Conservation (phyloP, 2,797 vertebrate genomes). For the Sebastes matsubarae region DNA sequence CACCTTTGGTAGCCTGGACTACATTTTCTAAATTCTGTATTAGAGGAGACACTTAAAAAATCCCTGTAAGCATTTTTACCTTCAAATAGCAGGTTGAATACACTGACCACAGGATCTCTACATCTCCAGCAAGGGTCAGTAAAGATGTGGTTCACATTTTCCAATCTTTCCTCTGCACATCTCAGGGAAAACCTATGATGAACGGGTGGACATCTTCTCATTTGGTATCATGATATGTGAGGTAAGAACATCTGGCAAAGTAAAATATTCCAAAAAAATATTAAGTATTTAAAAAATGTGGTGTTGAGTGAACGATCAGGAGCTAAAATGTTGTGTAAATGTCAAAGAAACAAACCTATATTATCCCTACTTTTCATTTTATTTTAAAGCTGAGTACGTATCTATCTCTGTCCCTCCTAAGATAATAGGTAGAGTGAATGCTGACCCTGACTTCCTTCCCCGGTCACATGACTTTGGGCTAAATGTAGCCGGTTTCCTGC, state of each 20-base stretch:
- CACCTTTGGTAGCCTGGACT: not conserved
- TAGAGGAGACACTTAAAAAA: not conserved
- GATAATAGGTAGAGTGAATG: constrained; percentile 95
- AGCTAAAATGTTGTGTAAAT: not conserved
- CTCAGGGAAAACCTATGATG: constrained; percentile 93
- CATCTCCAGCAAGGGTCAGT: not conserved
- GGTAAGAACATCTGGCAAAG: constrained; percentile 76
- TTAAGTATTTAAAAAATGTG: not conserved
- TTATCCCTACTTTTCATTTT: not conserved
- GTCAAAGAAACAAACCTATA: not conserved
- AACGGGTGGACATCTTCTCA: constrained; percentile 97
- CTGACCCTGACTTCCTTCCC: constrained; percentile 94
- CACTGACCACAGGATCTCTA: not conserved
- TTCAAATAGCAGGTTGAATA: not conserved
- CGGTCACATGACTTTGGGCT: constrained; percentile 94
- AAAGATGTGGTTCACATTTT: not conserved
- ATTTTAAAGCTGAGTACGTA: not conserved
- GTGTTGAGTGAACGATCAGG: not conserved
- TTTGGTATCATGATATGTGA: constrained; percentile 97
- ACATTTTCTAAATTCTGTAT: not conserved
- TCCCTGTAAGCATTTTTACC: not conserved
- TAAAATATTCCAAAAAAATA: not conserved
- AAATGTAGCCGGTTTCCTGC: constrained; percentile 89
- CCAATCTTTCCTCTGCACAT: constrained; percentile 16
- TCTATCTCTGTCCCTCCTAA: constrained; percentile 50